A percentile compares a stretch with the other conserved stretches of the same genome.
phyloP scores from a whole-genome alignment of 2,113 vertebrate genomes.

The Entosphenus tridentatus region DNA sequence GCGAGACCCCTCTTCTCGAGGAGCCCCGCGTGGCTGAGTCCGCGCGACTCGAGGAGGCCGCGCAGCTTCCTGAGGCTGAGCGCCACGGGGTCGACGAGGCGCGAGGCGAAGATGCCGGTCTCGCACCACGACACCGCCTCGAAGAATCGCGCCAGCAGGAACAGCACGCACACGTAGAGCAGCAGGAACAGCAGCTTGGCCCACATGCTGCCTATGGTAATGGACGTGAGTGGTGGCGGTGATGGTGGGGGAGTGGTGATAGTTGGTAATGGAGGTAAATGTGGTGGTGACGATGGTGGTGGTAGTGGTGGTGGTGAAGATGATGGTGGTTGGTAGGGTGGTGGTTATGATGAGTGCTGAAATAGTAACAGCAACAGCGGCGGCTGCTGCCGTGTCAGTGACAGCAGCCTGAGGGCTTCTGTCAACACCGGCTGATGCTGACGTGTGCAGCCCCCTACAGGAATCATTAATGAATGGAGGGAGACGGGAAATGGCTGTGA shows the following conservation, averaged over 20 bases:
- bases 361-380: no score
- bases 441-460: no score
- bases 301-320: neutral
- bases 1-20: conserved; percentile 67
- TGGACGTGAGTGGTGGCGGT: neutral
- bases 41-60: conserved; percentile 69
- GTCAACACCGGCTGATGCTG: no score
- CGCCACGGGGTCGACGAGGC: conserved; percentile 70
- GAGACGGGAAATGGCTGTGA: no score
- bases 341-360: no score
- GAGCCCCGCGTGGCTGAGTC: conserved; percentile 57
- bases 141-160: conserved; percentile 60
- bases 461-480: no score
- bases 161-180: conserved; percentile 62
- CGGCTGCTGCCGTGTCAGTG: no score
- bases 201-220: conserved; percentile 38
- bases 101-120: conserved; percentile 63
- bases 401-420: no score
- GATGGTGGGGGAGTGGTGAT: no score
- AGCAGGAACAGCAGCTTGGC: conserved; percentile 70
- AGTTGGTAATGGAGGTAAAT: neutral
- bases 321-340: neutral
- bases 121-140: conserved; percentile 87
- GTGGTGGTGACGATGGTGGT: no score
- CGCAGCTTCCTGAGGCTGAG: conserved; percentile 68